Evolutionary conservation across 2,113 vertebrate species (phyloP).

Genomic region (Myrmophylax atrothorax): DNA sequence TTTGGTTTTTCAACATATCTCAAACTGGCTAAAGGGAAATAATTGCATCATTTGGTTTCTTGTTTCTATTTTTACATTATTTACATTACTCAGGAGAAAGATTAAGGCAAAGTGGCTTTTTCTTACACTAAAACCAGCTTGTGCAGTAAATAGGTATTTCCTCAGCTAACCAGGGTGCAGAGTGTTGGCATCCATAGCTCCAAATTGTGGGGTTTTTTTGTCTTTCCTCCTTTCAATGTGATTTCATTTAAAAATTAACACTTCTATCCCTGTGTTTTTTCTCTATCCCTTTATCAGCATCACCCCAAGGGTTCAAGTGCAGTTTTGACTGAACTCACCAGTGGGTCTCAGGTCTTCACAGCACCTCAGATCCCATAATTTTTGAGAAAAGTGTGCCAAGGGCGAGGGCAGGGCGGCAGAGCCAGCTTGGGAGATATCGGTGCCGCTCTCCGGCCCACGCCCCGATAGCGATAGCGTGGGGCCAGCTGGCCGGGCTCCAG

Average conservation of each 20-base stretch:
- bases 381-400: rapidly evolving
- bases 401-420: neutral
- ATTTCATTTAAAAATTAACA: neutral
- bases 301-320: too few relatives aligned
- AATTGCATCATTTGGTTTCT: neutral
- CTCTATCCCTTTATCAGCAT: neutral
- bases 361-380: rapidly evolving
- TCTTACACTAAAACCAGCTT: neutral
- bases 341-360: rapidly evolving
- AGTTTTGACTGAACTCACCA: neutral
- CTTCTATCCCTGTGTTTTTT: neutral
- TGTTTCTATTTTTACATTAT: neutral
- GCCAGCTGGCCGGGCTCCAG: neutral
- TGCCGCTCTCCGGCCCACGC: rapidly evolving
- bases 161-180: neutral
- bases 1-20: neutral
- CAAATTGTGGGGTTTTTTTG: neutral
- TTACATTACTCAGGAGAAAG: neutral
- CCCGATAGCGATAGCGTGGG: neutral
- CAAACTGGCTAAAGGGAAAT: neutral
- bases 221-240: neutral
- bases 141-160: neutral
- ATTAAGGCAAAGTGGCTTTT: neutral
- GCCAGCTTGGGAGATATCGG: neutral
- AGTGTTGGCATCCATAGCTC: neutral